These are phyloP conservation scores for Cryptophagus acutangulus DNA, from an alignment of 2,888 invertebrate genomes.

Conservation along the genomic window DNA sequence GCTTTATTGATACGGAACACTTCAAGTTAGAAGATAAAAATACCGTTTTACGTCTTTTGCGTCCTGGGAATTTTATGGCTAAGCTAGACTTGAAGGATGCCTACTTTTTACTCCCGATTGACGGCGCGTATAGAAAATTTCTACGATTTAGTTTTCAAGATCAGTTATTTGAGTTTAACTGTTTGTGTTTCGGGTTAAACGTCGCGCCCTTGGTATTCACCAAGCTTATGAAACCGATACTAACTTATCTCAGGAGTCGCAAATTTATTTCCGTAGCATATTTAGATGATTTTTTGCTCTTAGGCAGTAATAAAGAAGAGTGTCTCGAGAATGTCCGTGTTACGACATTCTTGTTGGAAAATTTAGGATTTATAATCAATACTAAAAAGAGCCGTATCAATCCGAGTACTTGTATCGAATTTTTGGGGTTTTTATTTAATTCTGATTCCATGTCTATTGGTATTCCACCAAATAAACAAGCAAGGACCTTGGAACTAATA, in stretches of 20 bases:
- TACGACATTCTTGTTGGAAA: constrained; percentile 11
- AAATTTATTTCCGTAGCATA: constrained; percentile 22
- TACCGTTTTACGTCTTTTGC: constrained; percentile 23
- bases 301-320: constrained; percentile 12
- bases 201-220: constrained; percentile 31
- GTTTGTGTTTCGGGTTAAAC: constrained; percentile 29
- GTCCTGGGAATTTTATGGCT: constrained; percentile 10
- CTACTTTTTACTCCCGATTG: constrained; percentile 25
- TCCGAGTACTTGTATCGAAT: constrained; percentile 15
- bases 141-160: constrained; percentile 25
- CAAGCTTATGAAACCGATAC: constrained; percentile 28
- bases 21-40: constrained; percentile 31
- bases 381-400: constrained; percentile 16
- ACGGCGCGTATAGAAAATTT: constrained; percentile 21
- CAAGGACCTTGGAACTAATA: too few relatives aligned
- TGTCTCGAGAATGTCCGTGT: constrained; percentile 6
- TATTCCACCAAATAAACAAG: too few relatives aligned
- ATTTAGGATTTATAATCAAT: constrained; percentile 23
- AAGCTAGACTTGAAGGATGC: constrained; percentile 21
- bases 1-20: constrained; percentile 23
- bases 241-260: constrained; percentile 15
- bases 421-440: constrained; percentile 22
- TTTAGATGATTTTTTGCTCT: constrained; percentile 22
- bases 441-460: too few relatives aligned
- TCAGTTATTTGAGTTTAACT: constrained; percentile 25